Conservation (phyloP, 2,113 vertebrate species). For the Cyprinodon brontotheroides region DNA sequence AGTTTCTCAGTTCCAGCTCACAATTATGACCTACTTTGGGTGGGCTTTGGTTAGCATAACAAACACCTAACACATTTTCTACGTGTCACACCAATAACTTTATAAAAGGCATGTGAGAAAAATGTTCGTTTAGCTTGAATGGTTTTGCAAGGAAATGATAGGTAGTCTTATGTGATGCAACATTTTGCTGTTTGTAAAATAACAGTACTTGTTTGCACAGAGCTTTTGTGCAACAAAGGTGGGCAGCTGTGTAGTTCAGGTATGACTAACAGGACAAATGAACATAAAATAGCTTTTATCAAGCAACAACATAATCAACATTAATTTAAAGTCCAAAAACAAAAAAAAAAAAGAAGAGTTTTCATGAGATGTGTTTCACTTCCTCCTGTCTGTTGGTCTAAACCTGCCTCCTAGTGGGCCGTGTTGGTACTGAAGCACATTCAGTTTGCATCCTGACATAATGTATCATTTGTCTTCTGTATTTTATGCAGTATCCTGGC, state of each 20-base stretch:
- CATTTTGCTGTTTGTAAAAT: not conserved
- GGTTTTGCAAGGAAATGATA: not conserved
- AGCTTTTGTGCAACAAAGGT: not conserved
- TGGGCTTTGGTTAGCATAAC: not conserved
- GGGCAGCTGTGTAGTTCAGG: not conserved
- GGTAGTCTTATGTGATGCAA: not conserved
- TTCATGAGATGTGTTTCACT: conserved; percentile 29
- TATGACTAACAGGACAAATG: not conserved
- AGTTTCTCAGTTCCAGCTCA: not conserved
- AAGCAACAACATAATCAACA: not conserved
- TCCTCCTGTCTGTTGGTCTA: conserved; percentile 43
- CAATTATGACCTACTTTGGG: not conserved
- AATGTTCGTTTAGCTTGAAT: not conserved
- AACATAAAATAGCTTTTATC: not conserved
- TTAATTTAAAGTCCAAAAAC: not conserved
- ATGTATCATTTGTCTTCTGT: not conserved
- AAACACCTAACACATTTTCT: no score
- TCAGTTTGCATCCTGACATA: not conserved
- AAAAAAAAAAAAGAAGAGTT: conserved; percentile 1
- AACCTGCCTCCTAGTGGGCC: conserved; percentile 66
- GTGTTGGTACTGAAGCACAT: not conserved
- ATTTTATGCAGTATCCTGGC: not conserved
- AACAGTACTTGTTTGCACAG: not conserved
- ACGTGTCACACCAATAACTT: no score
- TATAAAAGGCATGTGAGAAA: not conserved